These are phyloP conservation scores for Spodoptera litura DNA, from an alignment of 1,140 invertebrate species.

Conservation along the genomic window DNA sequence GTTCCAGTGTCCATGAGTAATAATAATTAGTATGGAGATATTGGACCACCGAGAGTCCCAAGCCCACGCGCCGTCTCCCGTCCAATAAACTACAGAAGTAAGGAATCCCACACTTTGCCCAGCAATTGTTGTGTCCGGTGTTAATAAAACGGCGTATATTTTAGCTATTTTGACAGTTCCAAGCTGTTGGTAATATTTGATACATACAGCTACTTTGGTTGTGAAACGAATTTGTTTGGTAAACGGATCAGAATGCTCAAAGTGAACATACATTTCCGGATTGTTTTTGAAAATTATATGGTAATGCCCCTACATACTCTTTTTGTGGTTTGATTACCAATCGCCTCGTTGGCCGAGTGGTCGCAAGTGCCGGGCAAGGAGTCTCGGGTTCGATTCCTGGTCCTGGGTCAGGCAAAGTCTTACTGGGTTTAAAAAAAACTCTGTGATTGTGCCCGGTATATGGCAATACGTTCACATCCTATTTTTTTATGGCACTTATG, in stretches of 20 bases:
- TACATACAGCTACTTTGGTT: constrained; percentile 59
- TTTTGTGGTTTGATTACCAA: too few relatives aligned
- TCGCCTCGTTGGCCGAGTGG: too few relatives aligned
- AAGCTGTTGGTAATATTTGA: constrained; percentile 74
- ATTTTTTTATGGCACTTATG: too few relatives aligned
- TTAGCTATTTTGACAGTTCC: constrained; percentile 84
- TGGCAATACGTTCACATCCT: too few relatives aligned
- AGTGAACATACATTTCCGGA: too few relatives aligned
- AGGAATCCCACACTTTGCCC: constrained; percentile 80
- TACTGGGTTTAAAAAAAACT: too few relatives aligned
- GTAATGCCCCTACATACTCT: too few relatives aligned
- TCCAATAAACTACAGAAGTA: constrained; percentile 78
- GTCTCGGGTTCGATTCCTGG: too few relatives aligned
- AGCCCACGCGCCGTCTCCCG: constrained; percentile 68
- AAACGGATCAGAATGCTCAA: neutral
- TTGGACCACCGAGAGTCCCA: constrained; percentile 69
- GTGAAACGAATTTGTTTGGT: constrained; percentile 12
- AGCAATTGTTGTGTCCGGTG: constrained; percentile 80
- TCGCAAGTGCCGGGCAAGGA: too few relatives aligned
- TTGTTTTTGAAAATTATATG: too few relatives aligned
- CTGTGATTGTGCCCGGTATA: too few relatives aligned
- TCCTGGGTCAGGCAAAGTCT: too few relatives aligned
- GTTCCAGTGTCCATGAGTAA: constrained; percentile 7
- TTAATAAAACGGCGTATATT: constrained; percentile 84
- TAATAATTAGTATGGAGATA: constrained; percentile 70